phyloP scores from a whole-genome alignment of 2,888 invertebrate genomes.

The Brenthis ino region DNA sequence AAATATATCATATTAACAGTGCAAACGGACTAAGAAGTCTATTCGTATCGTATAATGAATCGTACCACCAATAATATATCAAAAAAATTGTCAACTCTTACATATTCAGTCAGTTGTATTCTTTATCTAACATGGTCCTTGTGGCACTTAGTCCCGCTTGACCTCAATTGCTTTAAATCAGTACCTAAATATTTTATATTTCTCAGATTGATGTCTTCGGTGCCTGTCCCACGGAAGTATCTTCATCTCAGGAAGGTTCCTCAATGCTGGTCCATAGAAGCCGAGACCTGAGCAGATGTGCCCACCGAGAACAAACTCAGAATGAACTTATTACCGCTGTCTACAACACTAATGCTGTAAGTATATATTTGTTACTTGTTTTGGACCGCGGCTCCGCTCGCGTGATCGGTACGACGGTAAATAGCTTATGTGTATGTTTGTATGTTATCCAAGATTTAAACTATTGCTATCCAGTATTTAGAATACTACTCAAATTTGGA shows the following conservation, averaged over 20 bases:
- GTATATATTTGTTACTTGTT: constrained; percentile 43
- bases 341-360: constrained; percentile 79
- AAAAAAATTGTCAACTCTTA: no score
- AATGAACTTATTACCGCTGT: constrained; percentile 82
- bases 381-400: no score
- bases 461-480: background rate
- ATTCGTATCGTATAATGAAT: no score
- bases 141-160: no score
- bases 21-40: no score
- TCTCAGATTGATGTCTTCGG: constrained; percentile 90
- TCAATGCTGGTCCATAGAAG: constrained; percentile 84
- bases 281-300: constrained; percentile 87
- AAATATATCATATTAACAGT: background rate
- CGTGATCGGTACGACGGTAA: no score
- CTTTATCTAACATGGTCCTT: no score
- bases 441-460: no score
- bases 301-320: constrained; percentile 86
- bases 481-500: background rate
- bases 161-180: no score
- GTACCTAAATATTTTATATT: background rate
- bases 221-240: constrained; percentile 89
- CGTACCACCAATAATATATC: no score
- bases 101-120: no score
- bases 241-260: constrained; percentile 78
- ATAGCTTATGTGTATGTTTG: no score